Percentiles rank a stretch among this genome's conserved stretches.
Evolutionary conservation across 92 coral and sea anemone genomes (phyloP).

Genomic region (Pocillopora grandis): DNA sequence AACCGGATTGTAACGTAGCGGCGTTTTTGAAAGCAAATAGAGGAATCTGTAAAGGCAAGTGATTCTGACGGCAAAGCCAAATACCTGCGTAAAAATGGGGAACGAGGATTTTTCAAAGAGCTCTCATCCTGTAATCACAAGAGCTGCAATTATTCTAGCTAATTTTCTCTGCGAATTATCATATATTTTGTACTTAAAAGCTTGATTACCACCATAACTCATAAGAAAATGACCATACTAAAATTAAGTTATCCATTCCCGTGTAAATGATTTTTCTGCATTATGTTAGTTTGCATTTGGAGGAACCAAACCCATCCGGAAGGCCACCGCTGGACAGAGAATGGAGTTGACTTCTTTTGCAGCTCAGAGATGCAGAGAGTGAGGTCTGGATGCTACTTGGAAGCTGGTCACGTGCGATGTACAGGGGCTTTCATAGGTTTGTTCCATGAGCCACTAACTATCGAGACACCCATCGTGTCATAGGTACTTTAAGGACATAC

Average conservation of each 20-base stretch:
- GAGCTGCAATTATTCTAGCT: too few species aligned
- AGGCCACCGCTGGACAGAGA: conserved; percentile 39
- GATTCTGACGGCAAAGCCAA: too few species aligned
- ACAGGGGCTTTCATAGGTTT: conserved; percentile 53
- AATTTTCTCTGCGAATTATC: too few species aligned
- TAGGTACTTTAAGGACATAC: too few species aligned
- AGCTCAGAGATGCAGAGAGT: not conserved
- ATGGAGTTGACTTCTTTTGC: conserved; percentile 54
- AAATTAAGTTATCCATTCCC: not conserved
- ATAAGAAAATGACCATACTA: too few species aligned
- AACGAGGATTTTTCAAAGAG: too few species aligned
- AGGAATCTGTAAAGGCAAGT: conserved; percentile 32
- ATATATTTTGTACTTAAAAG: too few species aligned
- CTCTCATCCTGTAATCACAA: too few species aligned
- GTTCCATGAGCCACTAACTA: not conserved
- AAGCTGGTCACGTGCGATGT: not conserved
- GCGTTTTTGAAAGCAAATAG: not conserved
- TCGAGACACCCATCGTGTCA: too few species aligned
- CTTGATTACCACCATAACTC: too few species aligned
- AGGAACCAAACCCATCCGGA: conserved; percentile 15
- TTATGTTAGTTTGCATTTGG: conserved; percentile 40
- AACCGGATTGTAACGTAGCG: conserved; percentile 8
- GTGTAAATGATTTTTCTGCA: too few species aligned
- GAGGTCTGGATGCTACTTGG: conserved; percentile 42
- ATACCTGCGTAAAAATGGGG: too few species aligned